Percentiles rank a stretch among this genome's conserved stretches.
These are phyloP conservation scores for Ceryle rudis DNA, from an alignment of 2,797 vertebrate genomes.

Conservation along the genomic window DNA sequence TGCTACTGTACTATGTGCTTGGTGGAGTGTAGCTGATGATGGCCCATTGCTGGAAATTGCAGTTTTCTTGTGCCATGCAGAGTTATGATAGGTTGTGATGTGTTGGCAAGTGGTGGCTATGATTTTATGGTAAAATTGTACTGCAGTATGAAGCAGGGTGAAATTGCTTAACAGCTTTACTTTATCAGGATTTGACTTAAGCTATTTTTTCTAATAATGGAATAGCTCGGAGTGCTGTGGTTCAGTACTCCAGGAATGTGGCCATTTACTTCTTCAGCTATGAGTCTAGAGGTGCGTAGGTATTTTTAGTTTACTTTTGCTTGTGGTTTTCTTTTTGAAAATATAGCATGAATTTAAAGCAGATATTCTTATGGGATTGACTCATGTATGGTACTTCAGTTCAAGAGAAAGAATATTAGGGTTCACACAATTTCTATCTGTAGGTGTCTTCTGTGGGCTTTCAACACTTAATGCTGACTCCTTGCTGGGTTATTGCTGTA, in stretches of 20 bases:
- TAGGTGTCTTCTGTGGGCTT: neutral
- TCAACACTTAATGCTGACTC: neutral
- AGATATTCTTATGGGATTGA: neutral
- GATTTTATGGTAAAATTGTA: conserved; percentile 66
- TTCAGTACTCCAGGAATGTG: neutral
- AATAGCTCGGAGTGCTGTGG: neutral
- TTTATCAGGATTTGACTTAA: conserved; percentile 48
- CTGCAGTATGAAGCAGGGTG: neutral
- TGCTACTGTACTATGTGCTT: neutral
- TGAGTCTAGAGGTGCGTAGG: neutral
- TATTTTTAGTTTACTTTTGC: neutral
- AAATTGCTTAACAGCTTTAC: conserved; percentile 50
- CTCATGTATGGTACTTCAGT: neutral
- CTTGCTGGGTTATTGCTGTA: neutral
- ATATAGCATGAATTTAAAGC: neutral
- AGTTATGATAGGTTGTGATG: conserved; percentile 51
- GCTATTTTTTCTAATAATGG: conserved; percentile 28
- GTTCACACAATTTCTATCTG: neutral
- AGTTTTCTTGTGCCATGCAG: neutral
- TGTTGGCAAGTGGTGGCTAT: conserved; percentile 46
- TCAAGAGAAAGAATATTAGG: neutral
- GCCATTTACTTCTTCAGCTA: neutral
- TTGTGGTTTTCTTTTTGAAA: neutral
- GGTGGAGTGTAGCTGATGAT: conserved; percentile 46
- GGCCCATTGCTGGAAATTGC: conserved; percentile 35